Conservation (phyloP, 2,113 vertebrate species). For the Pterocles burchelli region DNA sequence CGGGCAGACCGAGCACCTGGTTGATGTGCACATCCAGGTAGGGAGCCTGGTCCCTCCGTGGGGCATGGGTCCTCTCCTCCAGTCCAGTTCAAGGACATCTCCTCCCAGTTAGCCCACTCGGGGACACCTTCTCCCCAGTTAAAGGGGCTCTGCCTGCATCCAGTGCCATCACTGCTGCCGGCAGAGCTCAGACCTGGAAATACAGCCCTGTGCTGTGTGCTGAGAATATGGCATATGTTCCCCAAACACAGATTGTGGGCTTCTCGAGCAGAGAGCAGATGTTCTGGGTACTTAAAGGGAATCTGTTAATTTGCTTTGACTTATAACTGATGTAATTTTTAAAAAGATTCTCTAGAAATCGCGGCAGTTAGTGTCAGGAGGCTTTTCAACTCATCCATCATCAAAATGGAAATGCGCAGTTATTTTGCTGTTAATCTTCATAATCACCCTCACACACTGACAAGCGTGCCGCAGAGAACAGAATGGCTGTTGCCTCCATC, state of each 20-base stretch:
- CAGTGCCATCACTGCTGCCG: neutral
- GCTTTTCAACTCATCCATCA: neutral
- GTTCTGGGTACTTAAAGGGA: neutral
- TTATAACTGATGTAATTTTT: neutral
- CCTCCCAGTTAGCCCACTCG: neutral
- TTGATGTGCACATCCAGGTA: conserved; percentile 79
- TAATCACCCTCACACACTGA: neutral
- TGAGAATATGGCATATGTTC: accelerated
- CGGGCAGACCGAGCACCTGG: conserved; percentile 77
- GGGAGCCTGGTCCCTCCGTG: accelerated
- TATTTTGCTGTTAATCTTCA: neutral
- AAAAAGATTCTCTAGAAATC: neutral
- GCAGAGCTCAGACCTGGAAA: neutral
- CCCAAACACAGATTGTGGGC: neutral
- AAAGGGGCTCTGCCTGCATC: accelerated
- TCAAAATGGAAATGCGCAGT: accelerated
- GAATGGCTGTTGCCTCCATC: neutral
- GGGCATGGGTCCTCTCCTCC: neutral
- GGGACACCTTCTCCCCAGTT: neutral
- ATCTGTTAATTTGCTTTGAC: neutral
- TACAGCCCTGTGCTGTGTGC: accelerated
- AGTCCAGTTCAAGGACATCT: neutral
- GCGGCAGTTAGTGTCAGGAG: neutral
- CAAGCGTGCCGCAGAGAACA: neutral
- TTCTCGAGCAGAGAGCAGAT: neutral